Percentiles rank a stretch among this genome's conserved stretches.
phyloP scores from a whole-genome alignment of 2,888 invertebrate genomes.

The Phania funesta region DNA sequence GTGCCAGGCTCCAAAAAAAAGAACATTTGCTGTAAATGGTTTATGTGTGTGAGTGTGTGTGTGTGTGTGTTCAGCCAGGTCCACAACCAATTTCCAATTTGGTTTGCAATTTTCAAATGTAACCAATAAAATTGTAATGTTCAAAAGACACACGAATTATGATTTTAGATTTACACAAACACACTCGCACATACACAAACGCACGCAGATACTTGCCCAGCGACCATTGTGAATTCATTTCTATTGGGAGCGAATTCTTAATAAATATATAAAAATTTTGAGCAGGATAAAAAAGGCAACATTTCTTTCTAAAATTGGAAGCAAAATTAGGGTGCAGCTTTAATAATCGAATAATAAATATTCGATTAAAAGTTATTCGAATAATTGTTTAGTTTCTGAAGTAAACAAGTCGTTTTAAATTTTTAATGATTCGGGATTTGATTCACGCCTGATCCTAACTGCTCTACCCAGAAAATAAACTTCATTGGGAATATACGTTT shows the following conservation, averaged over 20 bases:
- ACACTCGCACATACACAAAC: not conserved
- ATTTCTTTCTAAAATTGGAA: too few species aligned
- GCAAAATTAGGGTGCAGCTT: too few species aligned
- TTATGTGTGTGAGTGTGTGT: not conserved
- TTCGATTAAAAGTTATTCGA: too few species aligned
- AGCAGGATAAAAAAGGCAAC: too few species aligned
- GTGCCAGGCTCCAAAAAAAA: conserved; percentile 51
- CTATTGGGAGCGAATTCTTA: not conserved
- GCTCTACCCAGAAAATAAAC: too few species aligned
- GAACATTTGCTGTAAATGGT: conserved; percentile 3
- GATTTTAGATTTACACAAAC: conserved; percentile 62
- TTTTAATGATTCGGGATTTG: too few species aligned
- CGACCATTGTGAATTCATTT: not conserved
- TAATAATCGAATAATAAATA: too few species aligned
- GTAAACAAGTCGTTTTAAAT: too few species aligned
- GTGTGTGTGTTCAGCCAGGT: conserved; percentile 36
- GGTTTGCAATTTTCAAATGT: conserved; percentile 65
- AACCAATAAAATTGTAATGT: conserved; percentile 66
- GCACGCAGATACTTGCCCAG: not conserved
- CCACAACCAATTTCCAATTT: conserved; percentile 60
- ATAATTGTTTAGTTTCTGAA: too few species aligned
- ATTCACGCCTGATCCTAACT: too few species aligned
- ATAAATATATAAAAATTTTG: too few species aligned
- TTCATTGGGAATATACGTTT: too few species aligned
- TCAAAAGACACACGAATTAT: conserved; percentile 64